phyloP scores from a whole-genome alignment of 1,140 invertebrate genomes.

The Brachionus asplanchnoidis region DNA sequence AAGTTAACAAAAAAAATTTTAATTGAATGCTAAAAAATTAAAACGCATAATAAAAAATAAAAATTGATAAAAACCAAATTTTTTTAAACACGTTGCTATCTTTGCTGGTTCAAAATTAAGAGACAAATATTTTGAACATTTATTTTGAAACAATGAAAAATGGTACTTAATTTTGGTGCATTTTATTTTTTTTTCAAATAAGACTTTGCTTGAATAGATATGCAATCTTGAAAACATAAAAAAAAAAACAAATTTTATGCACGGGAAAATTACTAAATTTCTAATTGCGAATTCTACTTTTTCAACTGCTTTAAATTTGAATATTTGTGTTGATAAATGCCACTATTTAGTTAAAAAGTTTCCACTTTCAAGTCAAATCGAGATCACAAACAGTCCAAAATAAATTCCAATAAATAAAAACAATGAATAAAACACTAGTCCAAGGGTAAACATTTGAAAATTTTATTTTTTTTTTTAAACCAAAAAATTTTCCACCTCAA shows the following conservation, averaged over 20 bases:
- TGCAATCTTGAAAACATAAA: not conserved
- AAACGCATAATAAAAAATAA: no score
- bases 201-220: not conserved
- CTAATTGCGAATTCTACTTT: not conserved
- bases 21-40: no score
- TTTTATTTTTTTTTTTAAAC: no score
- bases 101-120: not conserved
- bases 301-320: not conserved
- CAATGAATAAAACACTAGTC: not conserved
- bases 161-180: not conserved
- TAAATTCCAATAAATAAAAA: not conserved
- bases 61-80: no score
- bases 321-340: not conserved
- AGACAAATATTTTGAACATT: not conserved
- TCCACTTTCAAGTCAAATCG: not conserved
- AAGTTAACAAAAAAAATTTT: no score
- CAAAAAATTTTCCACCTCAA: no score
- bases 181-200: not conserved
- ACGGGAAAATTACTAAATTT: not conserved
- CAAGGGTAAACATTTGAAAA: not conserved
- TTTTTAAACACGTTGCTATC: no score
- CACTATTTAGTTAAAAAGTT: no score
- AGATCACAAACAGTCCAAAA: not conserved
- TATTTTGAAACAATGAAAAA: not conserved
- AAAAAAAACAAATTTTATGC: not conserved